These are phyloP conservation scores for Campylomormyrus numenius DNA, from an alignment of 2,113 vertebrate species.

Conservation along the genomic window DNA sequence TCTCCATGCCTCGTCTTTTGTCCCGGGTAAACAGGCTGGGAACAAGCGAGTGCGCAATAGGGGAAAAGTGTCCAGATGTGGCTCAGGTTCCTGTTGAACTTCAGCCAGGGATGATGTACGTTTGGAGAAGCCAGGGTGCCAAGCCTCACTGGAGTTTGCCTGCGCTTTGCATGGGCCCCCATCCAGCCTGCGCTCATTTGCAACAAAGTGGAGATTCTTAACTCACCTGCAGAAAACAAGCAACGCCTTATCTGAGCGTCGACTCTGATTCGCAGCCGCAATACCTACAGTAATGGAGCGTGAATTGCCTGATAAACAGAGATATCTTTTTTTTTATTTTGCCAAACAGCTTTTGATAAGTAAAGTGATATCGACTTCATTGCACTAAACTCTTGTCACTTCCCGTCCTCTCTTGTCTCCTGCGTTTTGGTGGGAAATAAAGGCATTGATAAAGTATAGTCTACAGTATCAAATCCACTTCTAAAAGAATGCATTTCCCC, in stretches of 20 bases:
- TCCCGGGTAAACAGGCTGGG: neutral
- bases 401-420: neutral
- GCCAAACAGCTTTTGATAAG: constrained; percentile 29
- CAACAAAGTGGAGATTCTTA: constrained; percentile 25
- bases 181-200: constrained; percentile 32
- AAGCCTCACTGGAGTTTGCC: neutral
- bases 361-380: constrained; percentile 20
- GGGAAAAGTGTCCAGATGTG: neutral
- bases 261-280: constrained; percentile 46
- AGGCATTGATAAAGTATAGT: neutral
- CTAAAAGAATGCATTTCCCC: neutral
- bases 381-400: constrained; percentile 24
- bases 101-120: neutral
- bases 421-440: neutral
- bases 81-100: neutral
- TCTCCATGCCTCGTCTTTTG: neutral
- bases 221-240: constrained; percentile 41
- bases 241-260: constrained; percentile 45
- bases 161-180: constrained; percentile 18
- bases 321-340: constrained; percentile 32
- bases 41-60: neutral
- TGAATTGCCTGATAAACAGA: constrained; percentile 44
- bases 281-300: constrained; percentile 40
- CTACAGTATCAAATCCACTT: neutral
- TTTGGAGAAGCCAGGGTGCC: neutral